A percentile compares a stretch with the other conserved stretches of the same genome.
phyloP scores from a whole-genome alignment of 1,140 invertebrate species.

The Drosophila eugracilis region DNA sequence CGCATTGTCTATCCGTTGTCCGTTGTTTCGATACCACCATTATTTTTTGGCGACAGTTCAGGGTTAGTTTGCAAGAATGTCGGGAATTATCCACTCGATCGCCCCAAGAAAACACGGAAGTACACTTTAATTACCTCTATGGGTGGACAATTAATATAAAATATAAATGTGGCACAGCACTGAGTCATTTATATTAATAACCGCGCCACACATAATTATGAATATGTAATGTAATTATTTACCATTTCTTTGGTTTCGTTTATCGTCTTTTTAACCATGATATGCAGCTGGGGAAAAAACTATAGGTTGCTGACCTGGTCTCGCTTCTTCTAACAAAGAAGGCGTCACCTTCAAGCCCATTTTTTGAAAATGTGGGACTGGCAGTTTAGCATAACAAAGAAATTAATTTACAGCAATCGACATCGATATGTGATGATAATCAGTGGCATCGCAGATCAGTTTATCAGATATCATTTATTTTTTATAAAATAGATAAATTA shows the following conservation, averaged over 20 bases:
- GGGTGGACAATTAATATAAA: constrained; percentile 30
- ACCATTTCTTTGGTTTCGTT: constrained; percentile 11
- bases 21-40: constrained; percentile 21
- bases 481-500: constrained; percentile 37
- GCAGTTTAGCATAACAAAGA: constrained; percentile 39
- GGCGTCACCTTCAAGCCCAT: constrained; percentile 37
- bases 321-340: not conserved
- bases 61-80: constrained; percentile 22
- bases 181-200: constrained; percentile 36
- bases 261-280: constrained; percentile 2
- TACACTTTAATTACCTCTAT: constrained; percentile 28
- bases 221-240: constrained; percentile 4
- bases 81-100: constrained; percentile 24
- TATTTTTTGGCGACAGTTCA: constrained; percentile 41
- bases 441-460: no score
- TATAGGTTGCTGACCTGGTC: constrained; percentile 31
- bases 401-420: constrained; percentile 30
- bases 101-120: constrained; percentile 19
- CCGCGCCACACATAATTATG: constrained; percentile 16
- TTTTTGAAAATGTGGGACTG: constrained; percentile 1
- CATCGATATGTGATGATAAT: constrained; percentile 12
- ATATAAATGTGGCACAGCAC: constrained; percentile 25
- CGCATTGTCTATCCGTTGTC: constrained; percentile 29
- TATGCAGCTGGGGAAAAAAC: constrained; percentile 10
- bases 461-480: constrained; percentile 51